Conservation (phyloP, 2,888 invertebrate species). For the Habroteleia sp. region DNA sequence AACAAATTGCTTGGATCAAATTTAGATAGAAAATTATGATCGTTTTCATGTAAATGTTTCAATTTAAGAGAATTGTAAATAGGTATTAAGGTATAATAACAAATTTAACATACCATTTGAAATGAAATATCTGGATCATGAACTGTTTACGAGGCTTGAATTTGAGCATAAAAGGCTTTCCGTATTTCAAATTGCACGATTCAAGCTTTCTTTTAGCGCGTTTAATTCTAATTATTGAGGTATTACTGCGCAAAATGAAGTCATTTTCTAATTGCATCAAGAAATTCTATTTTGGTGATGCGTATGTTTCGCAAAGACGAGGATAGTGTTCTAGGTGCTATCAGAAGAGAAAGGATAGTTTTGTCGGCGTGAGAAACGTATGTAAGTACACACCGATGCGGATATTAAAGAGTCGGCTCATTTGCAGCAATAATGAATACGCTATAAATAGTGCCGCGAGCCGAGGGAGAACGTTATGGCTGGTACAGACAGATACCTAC, state of each 20-base stretch:
- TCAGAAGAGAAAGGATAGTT: slow-evolving; percentile 30
- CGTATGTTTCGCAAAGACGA: slow-evolving; percentile 9
- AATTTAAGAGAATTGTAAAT: slow-evolving; percentile 10
- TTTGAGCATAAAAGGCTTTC: no score
- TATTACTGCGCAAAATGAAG: not conserved
- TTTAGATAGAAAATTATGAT: slow-evolving; percentile 12
- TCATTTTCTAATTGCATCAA: slow-evolving; percentile 25
- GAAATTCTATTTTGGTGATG: slow-evolving; percentile 40
- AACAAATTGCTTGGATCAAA: slow-evolving; percentile 30
- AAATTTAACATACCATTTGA: slow-evolving; percentile 10
- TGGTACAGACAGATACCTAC: slow-evolving; percentile 61
- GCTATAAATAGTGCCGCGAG: slow-evolving; percentile 76
- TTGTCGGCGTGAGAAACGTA: slow-evolving; percentile 66
- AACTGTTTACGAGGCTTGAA: slow-evolving; percentile 3
- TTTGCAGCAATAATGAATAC: slow-evolving; percentile 79
- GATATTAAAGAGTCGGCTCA: slow-evolving; percentile 80
- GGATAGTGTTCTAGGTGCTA: slow-evolving; percentile 38
- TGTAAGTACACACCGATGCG: slow-evolving; percentile 70
- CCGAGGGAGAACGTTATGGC: slow-evolving; percentile 62
- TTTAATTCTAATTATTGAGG: slow-evolving; percentile 9
- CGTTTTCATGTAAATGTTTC: slow-evolving; percentile 18
- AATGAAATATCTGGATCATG: slow-evolving; percentile 23
- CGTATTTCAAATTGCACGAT: no score
- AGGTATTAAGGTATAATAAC: slow-evolving; percentile 10
- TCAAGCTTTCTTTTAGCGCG: no score